Evolutionary conservation across 2,888 invertebrate species (phyloP), one percentile per base, ranked within the genome.

Genomic region (Metopia argyrocephala): DNA sequence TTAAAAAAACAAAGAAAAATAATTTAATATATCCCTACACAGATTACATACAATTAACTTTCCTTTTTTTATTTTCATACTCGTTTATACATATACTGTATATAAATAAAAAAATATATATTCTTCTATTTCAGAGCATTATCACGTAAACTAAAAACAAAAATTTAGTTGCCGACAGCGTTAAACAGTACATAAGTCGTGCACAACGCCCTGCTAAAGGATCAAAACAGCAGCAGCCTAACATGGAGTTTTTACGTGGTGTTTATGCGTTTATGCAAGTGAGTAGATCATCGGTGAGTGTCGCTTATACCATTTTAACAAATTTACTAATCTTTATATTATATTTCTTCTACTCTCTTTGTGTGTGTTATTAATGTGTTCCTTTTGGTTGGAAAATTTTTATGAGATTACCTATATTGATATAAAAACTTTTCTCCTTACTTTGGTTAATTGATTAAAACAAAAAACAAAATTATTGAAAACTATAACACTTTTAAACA

Each of bases 211-310:
- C 89, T 85, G 85, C 87, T 75, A 89, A 89, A 85, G 87, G 86
- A 85, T 85, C 89, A 69, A 87, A 88, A 87, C 84, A 86, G 64
- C 90, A 90, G 86, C 91, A 90, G 85, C 90, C 90, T 90, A 90
- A 90, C 89, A 91, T 91, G 91, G 91, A 91, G 89, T 91, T 91
- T 91, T 91, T 91, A 91, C 91, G 91, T 85, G 91, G 91, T 84
- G 91, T 91, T 86, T 91, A 91, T 91, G 91, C 91, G 88, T 91
- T 91, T 90, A 91, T 91, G 91, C 91, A 91, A 91, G 91, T 91
- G 90, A 91, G 91, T 91, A 91, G 91, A 91, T 91, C 91, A 89
- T 91, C 91, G 91, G 91, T 91, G 89, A 91, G 91, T 91, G 89
- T 91, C 89, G 87, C 85, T 87, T 85, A 87, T 86, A 87, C 88